Conservation (phyloP, 2,888 invertebrate species). For the Mycogona germanica region DNA sequence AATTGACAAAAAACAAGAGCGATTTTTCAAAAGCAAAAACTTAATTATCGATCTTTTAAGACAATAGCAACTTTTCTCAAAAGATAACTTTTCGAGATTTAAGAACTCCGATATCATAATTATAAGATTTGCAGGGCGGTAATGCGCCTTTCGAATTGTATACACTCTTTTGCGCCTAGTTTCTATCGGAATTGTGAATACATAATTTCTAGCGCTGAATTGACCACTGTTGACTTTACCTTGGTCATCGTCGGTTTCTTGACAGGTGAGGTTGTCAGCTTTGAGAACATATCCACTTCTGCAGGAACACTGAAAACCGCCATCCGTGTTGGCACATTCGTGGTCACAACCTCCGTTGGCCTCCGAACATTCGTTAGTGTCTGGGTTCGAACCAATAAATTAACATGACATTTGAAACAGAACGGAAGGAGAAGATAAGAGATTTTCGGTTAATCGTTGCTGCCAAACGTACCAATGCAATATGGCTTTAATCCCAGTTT, state of each 20-base stretch:
- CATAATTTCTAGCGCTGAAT: no score
- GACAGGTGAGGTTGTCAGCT: constrained; percentile 47
- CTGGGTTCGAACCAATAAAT: constrained; percentile 26
- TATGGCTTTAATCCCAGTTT: constrained; percentile 45
- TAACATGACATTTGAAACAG: background rate
- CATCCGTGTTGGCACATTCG: constrained; percentile 47
- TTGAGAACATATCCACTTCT: constrained; percentile 41
- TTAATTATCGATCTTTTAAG: no score
- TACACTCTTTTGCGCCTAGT: no score
- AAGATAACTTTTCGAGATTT: no score
- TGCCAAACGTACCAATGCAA: constrained; percentile 42
- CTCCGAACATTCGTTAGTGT: constrained; percentile 30
- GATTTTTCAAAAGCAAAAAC: no score
- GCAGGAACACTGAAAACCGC: constrained; percentile 48
- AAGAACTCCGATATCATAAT: no score
- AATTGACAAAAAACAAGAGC: no score
- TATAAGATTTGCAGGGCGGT: no score
- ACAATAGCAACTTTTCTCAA: no score
- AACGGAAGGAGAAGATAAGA: background rate
- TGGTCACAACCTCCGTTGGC: constrained; percentile 51
- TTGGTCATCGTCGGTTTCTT: constrained; percentile 24
- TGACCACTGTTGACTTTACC: no score
- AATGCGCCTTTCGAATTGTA: no score
- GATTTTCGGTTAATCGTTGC: background rate
- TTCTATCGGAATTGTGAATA: no score